A percentile compares a stretch with the other conserved stretches of the same genome.
Evolutionary conservation across 2,113 vertebrate genomes (phyloP).

Genomic region (Passer domesticus): DNA sequence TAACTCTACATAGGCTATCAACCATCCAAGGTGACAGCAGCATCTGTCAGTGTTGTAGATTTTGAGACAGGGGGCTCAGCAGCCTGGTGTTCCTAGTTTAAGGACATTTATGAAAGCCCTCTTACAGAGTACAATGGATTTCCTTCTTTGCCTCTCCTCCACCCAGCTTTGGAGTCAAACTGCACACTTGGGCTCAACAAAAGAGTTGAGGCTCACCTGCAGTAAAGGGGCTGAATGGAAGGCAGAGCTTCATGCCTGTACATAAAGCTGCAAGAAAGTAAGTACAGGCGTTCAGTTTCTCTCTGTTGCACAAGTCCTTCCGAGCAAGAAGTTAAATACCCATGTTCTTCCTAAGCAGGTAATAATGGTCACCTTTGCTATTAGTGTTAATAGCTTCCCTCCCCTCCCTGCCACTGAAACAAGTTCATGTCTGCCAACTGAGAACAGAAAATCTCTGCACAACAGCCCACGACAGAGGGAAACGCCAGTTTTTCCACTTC

Average conservation of each 20-base stretch:
- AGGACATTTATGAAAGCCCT: background rate
- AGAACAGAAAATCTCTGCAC: background rate
- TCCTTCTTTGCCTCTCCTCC: background rate
- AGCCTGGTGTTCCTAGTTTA: background rate
- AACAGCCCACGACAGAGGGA: background rate
- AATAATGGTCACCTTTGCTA: conserved; percentile 29
- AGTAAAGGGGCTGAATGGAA: background rate
- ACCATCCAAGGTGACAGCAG: background rate
- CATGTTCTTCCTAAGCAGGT: background rate
- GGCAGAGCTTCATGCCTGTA: background rate
- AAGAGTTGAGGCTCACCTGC: background rate
- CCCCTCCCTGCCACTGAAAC: background rate
- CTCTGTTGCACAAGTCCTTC: background rate
- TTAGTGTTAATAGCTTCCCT: background rate
- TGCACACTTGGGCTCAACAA: background rate
- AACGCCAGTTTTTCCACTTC: background rate
- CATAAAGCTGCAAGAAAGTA: background rate
- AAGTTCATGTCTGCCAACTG: background rate
- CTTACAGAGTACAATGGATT: background rate
- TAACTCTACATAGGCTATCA: background rate
- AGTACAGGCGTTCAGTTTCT: background rate
- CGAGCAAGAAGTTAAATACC: background rate
- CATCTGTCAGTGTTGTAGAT: background rate
- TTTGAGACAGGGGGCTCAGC: background rate
- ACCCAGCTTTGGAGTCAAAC: background rate